phyloP scores from a whole-genome alignment of 2,113 vertebrate genomes.

The Lampris incognitus region DNA sequence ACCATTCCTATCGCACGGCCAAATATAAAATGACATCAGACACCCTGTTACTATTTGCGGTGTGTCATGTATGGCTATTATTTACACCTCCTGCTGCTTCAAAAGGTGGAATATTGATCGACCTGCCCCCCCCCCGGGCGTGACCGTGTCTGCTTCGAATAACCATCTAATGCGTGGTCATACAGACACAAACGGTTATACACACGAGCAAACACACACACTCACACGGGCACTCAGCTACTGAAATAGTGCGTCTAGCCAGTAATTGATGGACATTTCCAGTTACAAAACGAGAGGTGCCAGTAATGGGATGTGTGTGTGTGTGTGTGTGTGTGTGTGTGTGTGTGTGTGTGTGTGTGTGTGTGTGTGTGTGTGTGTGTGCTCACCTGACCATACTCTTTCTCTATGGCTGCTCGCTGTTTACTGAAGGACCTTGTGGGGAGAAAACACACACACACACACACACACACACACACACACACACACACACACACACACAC shows the following conservation, averaged over 20 bases:
- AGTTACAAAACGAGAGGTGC: constrained; percentile 14
- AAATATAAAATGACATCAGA: too few relatives aligned
- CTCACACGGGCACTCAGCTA: constrained; percentile 27
- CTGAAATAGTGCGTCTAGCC: constrained; percentile 34
- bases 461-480: neutral
- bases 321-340: constrained; percentile 1
- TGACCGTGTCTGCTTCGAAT: too few relatives aligned
- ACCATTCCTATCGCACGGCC: too few relatives aligned
- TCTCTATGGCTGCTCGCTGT: constrained; percentile 90
- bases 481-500: neutral
- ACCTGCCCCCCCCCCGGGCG: too few relatives aligned
- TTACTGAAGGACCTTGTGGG: constrained; percentile 89
- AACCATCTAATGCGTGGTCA: neutral
- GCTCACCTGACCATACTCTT: constrained; percentile 91
- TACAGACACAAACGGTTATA: neutral
- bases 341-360: neutral
- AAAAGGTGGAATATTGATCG: neutral
- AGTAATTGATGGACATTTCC: constrained; percentile 48
- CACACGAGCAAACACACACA: neutral
- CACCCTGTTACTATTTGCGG: too few relatives aligned
- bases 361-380: constrained; percentile 1
- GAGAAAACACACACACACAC: constrained; percentile 1
- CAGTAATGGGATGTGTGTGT: constrained; percentile 25
- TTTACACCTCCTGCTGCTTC: neutral
- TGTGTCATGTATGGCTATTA: neutral